Evolutionary conservation across 2,797 vertebrate genomes (phyloP).

Genomic region (Manis javanica): DNA sequence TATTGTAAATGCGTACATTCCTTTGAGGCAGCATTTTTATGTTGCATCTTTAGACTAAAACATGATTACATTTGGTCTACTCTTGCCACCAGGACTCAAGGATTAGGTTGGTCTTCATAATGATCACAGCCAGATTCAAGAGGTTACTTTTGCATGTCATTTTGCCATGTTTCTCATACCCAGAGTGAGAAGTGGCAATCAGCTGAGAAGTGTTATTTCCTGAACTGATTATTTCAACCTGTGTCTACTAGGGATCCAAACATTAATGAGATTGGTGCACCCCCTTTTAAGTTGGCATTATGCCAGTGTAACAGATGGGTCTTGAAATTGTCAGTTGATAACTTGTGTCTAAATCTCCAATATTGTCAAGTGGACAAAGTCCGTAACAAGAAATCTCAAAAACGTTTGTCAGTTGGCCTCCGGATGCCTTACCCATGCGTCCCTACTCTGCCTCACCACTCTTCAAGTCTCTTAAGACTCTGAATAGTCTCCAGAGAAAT

Average conservation of each 20-base stretch:
- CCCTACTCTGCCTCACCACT: background rate
- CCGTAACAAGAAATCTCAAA: slow-evolving; percentile 71
- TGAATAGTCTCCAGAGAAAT: background rate
- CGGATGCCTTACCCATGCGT: slow-evolving; percentile 4
- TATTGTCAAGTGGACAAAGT: slow-evolving; percentile 71
- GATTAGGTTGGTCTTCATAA: background rate
- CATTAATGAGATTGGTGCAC: slow-evolving; percentile 61
- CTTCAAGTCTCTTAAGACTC: background rate
- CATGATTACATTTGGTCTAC: background rate
- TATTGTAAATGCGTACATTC: background rate
- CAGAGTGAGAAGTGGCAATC: background rate
- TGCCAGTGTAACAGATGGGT: slow-evolving; percentile 83
- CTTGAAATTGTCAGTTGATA: slow-evolving; percentile 76
- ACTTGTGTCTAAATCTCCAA: slow-evolving; percentile 64
- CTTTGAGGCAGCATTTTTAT: background rate
- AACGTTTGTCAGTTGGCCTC: slow-evolving; percentile 62
- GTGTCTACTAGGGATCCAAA: slow-evolving; percentile 58
- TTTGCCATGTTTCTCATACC: slow-evolving; percentile 5
- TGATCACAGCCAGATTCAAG: background rate
- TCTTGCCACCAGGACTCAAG: background rate
- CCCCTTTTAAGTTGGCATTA: slow-evolving; percentile 67
- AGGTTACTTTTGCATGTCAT: background rate
- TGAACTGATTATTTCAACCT: slow-evolving; percentile 41
- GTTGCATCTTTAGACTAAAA: background rate
- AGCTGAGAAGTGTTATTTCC: background rate